Evolutionary conservation across 2,797 vertebrate species (phyloP).

Genomic region (Sebastes diploproa): DNA sequence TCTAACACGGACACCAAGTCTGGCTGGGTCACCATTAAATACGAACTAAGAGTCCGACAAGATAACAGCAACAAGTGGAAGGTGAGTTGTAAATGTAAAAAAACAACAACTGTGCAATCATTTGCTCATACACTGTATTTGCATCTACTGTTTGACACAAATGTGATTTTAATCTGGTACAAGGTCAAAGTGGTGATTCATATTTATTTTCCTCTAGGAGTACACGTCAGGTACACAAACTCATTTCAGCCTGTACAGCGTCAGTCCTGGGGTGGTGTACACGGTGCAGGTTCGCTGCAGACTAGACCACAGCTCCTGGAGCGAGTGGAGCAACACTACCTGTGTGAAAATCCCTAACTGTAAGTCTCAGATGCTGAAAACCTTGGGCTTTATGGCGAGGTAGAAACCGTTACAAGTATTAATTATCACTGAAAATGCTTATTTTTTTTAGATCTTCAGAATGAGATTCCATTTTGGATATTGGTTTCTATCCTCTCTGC

Average conservation of each 20-base stretch:
- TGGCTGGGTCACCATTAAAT: constrained; percentile 91
- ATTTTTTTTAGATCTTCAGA: constrained; percentile 73
- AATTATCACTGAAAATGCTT: background rate
- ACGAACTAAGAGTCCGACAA: constrained; percentile 84
- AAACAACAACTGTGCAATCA: background rate
- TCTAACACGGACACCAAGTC: constrained; percentile 79
- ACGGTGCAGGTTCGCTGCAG: constrained; percentile 85
- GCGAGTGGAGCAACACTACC: constrained; percentile 83
- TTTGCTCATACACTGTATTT: background rate
- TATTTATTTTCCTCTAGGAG: constrained; percentile 56
- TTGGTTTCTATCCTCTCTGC: constrained; percentile 76
- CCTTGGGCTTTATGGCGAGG: background rate
- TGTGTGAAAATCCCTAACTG: constrained; percentile 76
- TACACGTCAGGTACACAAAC: constrained; percentile 79
- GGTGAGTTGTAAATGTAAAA: constrained; percentile 71
- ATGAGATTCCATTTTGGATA: constrained; percentile 82
- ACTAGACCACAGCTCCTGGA: constrained; percentile 87
- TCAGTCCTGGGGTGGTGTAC: constrained; percentile 81
- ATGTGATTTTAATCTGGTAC: background rate
- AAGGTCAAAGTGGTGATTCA: background rate
- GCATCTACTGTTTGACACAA: background rate
- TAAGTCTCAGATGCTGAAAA: constrained; percentile 69
- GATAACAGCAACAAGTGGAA: constrained; percentile 83
- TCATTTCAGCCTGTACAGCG: constrained; percentile 80
- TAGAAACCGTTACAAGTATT: background rate